phyloP scores from a whole-genome alignment of 2,888 invertebrate genomes.

The Seira sanloemensis region DNA sequence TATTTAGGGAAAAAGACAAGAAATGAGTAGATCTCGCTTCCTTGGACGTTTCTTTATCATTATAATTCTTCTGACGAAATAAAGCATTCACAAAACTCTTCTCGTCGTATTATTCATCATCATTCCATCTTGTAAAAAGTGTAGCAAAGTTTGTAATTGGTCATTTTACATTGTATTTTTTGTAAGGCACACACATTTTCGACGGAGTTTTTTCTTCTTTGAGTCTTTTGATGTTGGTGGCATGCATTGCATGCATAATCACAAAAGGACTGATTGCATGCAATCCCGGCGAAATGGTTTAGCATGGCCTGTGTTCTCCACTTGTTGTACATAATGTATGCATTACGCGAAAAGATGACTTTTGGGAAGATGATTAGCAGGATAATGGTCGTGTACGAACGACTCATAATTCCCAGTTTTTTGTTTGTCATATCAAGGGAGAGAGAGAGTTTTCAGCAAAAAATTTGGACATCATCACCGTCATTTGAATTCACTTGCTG shows the following conservation, averaged over 20 bases:
- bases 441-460: background rate
- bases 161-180: conserved; percentile 38
- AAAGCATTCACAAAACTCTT: conserved; percentile 37
- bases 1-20: conserved; percentile 19
- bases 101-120: conserved; percentile 20
- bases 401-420: background rate
- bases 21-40: conserved; percentile 11
- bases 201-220: background rate
- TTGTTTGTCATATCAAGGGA: background rate
- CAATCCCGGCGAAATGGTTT: background rate
- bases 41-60: conserved; percentile 13
- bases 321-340: background rate
- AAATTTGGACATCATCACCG: background rate
- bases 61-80: conserved; percentile 48
- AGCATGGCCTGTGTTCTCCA: background rate
- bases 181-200: background rate
- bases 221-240: conserved; percentile 45
- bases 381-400: background rate
- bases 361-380: background rate
- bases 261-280: conserved; percentile 56
- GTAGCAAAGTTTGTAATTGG: conserved; percentile 50
- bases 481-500: background rate
- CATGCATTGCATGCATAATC: conserved; percentile 59
- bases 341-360: background rate
- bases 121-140: conserved; percentile 41